A percentile compares a stretch with the other conserved stretches of the same genome.
Evolutionary conservation across 1,140 invertebrate genomes (phyloP).

Genomic region (Neotoxoptera formosana): DNA sequence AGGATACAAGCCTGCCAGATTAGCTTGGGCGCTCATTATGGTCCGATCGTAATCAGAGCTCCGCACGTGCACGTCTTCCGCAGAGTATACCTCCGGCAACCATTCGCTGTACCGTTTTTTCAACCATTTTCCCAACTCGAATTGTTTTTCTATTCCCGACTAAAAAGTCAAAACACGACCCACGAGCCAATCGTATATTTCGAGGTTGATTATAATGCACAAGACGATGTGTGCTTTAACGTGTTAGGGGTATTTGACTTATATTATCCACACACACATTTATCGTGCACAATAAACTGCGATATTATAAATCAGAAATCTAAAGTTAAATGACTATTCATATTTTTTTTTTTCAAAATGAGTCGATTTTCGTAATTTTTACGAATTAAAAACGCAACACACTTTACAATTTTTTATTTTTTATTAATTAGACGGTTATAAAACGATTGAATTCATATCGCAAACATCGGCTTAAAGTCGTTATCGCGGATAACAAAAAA

Average conservation of each 20-base stretch:
- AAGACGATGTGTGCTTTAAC: no score
- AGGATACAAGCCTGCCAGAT: conserved; percentile 82
- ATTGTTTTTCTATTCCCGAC: conserved; percentile 81
- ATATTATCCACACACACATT: background rate
- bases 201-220: background rate
- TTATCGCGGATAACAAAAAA: background rate
- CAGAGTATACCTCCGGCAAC: conserved; percentile 67
- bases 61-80: conserved; percentile 72
- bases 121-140: conserved; percentile 74
- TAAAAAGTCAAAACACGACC: conserved; percentile 63
- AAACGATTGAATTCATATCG: no score
- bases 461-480: background rate
- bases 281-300: no score
- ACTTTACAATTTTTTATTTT: background rate
- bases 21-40: conserved; percentile 85
- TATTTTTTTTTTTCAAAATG: background rate
- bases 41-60: conserved; percentile 89
- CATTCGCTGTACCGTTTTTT: conserved; percentile 67
- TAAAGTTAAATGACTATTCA: background rate
- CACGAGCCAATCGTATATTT: background rate
- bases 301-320: background rate
- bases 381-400: background rate
- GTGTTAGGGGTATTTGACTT: no score
- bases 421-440: background rate
- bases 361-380: background rate